Percentiles rank a stretch among this genome's conserved stretches.
Conservation (phyloP, 2,888 invertebrate species). For the Plagodis pulveraria region DNA sequence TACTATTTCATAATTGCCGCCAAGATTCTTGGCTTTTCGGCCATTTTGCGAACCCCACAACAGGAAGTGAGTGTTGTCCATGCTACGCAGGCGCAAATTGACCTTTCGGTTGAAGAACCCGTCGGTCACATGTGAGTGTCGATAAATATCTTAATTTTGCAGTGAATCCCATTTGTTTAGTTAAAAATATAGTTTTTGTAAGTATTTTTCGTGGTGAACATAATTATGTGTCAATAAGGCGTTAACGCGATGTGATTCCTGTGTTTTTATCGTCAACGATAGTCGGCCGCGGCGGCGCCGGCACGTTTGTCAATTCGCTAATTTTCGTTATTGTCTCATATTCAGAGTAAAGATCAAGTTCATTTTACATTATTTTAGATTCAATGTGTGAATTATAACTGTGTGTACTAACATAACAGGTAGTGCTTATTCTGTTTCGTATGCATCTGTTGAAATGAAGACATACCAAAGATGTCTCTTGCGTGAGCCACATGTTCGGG, state of each 20-base stretch:
- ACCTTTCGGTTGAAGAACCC: slow-evolving; percentile 94
- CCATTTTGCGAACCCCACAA: slow-evolving; percentile 81
- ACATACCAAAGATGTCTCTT: slow-evolving; percentile 74
- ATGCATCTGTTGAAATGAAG: slow-evolving; percentile 55
- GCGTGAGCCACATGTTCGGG: slow-evolving; percentile 76
- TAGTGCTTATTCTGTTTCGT: slow-evolving; percentile 56
- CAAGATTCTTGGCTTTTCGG: slow-evolving; percentile 59
- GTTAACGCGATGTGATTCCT: slow-evolving; percentile 67
- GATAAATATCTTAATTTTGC: slow-evolving; percentile 84
- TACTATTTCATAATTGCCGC: slow-evolving; percentile 65
- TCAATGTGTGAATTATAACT: slow-evolving; percentile 47
- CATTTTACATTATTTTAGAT: slow-evolving; percentile 41
- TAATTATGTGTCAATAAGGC: slow-evolving; percentile 69
- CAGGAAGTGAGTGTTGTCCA: slow-evolving; percentile 84
- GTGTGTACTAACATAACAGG: slow-evolving; percentile 51
- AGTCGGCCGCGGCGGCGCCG: slow-evolving; percentile 75
- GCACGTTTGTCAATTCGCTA: slow-evolving; percentile 80
- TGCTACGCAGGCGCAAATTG: slow-evolving; percentile 89
- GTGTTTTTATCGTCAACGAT: slow-evolving; percentile 71
- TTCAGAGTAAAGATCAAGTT: slow-evolving; percentile 60
- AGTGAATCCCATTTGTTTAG: slow-evolving; percentile 74
- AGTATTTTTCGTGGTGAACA: slow-evolving; percentile 79
- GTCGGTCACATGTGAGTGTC: slow-evolving; percentile 96
- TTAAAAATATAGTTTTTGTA: slow-evolving; percentile 77
- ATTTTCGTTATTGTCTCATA: slow-evolving; percentile 59